Evolutionary conservation across 2,888 invertebrate genomes (phyloP), one percentile per base, ranked within the genome.

Genomic region (Zaprionus obscuricornis): DNA sequence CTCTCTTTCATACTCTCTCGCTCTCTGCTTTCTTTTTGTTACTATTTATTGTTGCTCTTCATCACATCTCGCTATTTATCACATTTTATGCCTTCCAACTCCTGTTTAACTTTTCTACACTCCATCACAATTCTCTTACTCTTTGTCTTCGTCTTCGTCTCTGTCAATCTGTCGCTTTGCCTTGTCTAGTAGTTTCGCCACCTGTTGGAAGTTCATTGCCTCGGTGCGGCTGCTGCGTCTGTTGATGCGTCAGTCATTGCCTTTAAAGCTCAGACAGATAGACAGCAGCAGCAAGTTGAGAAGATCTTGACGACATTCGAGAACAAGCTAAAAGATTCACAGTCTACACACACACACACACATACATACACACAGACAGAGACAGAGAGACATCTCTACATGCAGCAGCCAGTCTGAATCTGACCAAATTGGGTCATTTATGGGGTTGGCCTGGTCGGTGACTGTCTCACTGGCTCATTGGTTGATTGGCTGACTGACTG

Each of bases 351-450:
- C 2, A 27, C 22, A 26, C 36, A 31, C 11, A 22, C 31, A 29
- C 37, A 60, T 26, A 36, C 47, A 45, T 46, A 36, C 36, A 59
- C 14, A 22, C 37, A 18, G 22, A 18, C 17, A 49, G n/a, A 20
- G 13, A 39, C 18, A 46, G 62, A 50, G 39, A 42, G 42, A 26
- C 40, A 17, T 22, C 24, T 16, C 16, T 31, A 34, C 33, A 18
- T 43, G 29, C 57, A 65, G 36, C 24, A 52, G 26, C 51, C 46
- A 47, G 57, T 50, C 34, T 63, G 63, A 69, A 64, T 36, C 81
- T 73, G 74, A 77, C 85, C 85, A 79, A 79, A 79, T 79, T 83
- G 85, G 85, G 85, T 79, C 79, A 85, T 79, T 75, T 65, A 73
- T 67, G 73, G 82, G 83, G 83, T 69, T 75, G 76, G 37, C 51